Evolutionary conservation across 2,113 vertebrate species (phyloP).

Genomic region (human (Homo sapiens)): GRCh38 chrX:113281501-113282000

Average conservation of each 20-base stretch:
- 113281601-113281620: not conserved
- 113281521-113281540: not conserved
- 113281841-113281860: not conserved
- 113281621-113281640: not conserved
- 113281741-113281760: not conserved
- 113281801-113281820: not conserved
- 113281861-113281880: not conserved
- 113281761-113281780: not conserved
- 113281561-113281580: not conserved
- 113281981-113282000: not conserved
- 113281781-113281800: not conserved
- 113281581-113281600: not conserved
- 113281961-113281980: not conserved
- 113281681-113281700: not conserved
- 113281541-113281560: not conserved
- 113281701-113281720: not conserved
- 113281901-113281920: not conserved
- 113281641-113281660: not conserved
- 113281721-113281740: not conserved
- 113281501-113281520: not conserved
- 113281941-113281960: slow-evolving; percentile 32
- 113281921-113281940: not conserved
- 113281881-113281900: not conserved
- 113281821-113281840: not conserved
- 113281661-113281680: not conserved